Base-by-base conservation (phyloP, 2,113 vertebrate genomes). In the Colaptes auratus region DNA sequence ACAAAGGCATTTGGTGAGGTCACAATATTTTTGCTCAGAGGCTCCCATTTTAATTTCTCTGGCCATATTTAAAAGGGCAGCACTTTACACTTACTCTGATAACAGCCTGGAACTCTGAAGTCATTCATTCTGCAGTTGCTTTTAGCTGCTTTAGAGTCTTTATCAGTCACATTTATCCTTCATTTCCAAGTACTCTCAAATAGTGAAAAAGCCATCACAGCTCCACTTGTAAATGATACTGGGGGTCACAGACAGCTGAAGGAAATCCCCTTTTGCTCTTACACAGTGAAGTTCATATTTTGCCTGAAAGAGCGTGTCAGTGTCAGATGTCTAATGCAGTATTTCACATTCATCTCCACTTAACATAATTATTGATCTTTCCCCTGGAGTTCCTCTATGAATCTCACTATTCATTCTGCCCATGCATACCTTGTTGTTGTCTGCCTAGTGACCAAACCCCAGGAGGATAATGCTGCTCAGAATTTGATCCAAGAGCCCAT, bases 1-100 rank as follows among this genome's bases (percentile, higher is more conserved):
- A 92, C 80, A 78, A 58, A 95, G 66, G 86, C 86, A 90, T 88
- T 94, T 64, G 67, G 23, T 86, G 90, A 96, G 86, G 93, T 94
- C 92, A 92, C 65, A 86, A 78, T 67, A 60, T 30, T 35, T 11
- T 53, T 86, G 80, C 92, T 77, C 61, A 66, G 80, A 83, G 70
- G 42, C 83, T 86, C 76, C 56, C 48, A 39, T 78, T 96, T 92
- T 92, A 86, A 95, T 95, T 95, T 81, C 72, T 88, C 88, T 88
- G 76, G 82, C 88, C 56, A 46, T 77, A 88, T 88, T 81, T 78
- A 48, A 83, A 85, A 95, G 65, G 48, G 58, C 71, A 81, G 79
- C 83, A 93, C 83, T 93, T 96, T 74, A 86, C 60, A 35, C 64
- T 95, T 81, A 88, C 44, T 78, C 53, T 92, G 86, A 71, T 93